phyloP scores from a whole-genome alignment of 92 coral and sea anemone species.

The Scolanthus callimorphus region DNA sequence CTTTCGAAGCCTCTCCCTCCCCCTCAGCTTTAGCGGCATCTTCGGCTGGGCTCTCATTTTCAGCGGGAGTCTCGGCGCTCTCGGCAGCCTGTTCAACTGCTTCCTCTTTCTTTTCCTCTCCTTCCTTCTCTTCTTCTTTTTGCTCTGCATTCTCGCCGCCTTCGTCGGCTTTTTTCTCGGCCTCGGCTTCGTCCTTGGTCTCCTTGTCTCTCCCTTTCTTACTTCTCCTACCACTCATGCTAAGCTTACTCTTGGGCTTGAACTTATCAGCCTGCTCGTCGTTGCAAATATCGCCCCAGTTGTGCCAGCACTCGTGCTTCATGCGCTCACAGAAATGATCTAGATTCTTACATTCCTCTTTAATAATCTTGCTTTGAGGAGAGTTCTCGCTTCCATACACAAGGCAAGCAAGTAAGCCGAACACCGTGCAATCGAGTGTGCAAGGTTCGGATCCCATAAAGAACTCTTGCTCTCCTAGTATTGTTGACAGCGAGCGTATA shows the following conservation, averaged over 20 bases:
- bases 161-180: constrained; percentile 37
- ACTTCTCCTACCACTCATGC: constrained; percentile 64
- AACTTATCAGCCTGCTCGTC: constrained; percentile 85
- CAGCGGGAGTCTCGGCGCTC: constrained; percentile 51
- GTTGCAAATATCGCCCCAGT: constrained; percentile 86
- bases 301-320: constrained; percentile 91
- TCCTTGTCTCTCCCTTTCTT: constrained; percentile 54
- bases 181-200: constrained; percentile 41
- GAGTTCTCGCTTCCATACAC: constrained; percentile 79
- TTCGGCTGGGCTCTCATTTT: constrained; percentile 61
- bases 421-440: constrained; percentile 91
- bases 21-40: constrained; percentile 58
- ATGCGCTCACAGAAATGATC: constrained; percentile 86
- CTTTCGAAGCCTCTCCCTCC: constrained; percentile 35
- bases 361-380: constrained; percentile 86
- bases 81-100: constrained; percentile 61
- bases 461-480: constrained; percentile 86
- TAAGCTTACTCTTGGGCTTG: constrained; percentile 83
- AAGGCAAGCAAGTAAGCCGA: constrained; percentile 91
- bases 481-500: constrained; percentile 65
- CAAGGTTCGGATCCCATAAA: constrained; percentile 91
- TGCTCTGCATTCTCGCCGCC: constrained; percentile 29
- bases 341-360: constrained; percentile 79
- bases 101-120: constrained; percentile 43
- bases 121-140: constrained; percentile 45